Base-by-base conservation (phyloP, 2,888 invertebrate genomes). In the Strigamia maritima region DNA sequence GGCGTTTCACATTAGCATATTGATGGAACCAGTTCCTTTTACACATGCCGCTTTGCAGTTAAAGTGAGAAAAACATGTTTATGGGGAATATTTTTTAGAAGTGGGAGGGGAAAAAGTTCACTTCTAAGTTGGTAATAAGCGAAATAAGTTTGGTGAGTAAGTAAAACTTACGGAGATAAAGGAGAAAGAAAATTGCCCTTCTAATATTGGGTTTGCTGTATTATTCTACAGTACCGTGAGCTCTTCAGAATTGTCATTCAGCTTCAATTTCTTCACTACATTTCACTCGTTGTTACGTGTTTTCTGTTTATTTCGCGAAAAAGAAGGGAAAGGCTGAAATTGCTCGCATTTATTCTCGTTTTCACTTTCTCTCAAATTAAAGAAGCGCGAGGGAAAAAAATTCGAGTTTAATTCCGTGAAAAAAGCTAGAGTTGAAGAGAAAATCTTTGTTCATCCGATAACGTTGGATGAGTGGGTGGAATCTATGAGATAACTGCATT, bases 41-140 rank as follows among this genome's bases (percentile, higher is more conserved):
- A 60, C 22, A 70, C 16, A 70, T 70, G 70, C 70, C 70, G 70
- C 70, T 14, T 4, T 70, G 70, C 70, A 70, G 70, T 70, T 70
- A 70, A 70, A 70, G 70, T 70, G 70, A 70, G 70, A 70, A 70
- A 70, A 70, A 70, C 70, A 70, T 70, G 70, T 70, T 70, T 70
- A 28, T 70, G 14, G 10, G 26, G 54, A 54, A 54, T 54, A 14
- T 54, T 54, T 54, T 19, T 19, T 6, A 54, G 4, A 19, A n/a
- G 54, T 16, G 54, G 54, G 2, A 44, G 8, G 16, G 7, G 7
- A 19, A 54, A 54, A 54, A 54, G 54, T 54, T 54, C 19, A 26
- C 26, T 70, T 70, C 12, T 26, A 28, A 70, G 70, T 28, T 70
- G 70, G 24, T 70, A 70, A 54, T 54, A 54, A 54, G 54, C n/a